Conservation (phyloP, 2,113 vertebrate species). For the Podarcis cretensis region DNA sequence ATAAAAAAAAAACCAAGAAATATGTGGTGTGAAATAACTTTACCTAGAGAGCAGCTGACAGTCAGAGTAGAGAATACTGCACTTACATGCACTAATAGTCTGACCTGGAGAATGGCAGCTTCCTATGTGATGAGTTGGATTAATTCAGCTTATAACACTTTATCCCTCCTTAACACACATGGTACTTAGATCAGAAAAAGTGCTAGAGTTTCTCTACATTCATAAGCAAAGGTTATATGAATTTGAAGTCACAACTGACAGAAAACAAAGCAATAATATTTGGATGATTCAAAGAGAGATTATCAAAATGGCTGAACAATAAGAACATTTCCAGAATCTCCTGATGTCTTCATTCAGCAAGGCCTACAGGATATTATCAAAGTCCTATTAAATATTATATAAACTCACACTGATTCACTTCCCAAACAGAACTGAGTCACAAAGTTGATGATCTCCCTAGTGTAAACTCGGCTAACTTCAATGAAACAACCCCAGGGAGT, state of each 20-base stretch:
- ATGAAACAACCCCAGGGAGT: slow-evolving; percentile 3
- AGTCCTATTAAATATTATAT: background rate
- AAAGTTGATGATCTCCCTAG: background rate
- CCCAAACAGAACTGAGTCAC: background rate
- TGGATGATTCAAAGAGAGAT: background rate
- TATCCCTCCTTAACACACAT: background rate
- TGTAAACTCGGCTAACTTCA: background rate
- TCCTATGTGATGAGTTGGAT: background rate
- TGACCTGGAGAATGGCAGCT: background rate
- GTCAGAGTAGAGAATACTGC: background rate
- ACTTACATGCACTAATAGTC: background rate
- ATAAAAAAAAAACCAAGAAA: background rate
- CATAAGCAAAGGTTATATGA: background rate
- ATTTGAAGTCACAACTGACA: slow-evolving; percentile 9
- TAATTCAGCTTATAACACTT: background rate
- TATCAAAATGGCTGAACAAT: background rate
- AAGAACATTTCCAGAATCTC: fast-evolving
- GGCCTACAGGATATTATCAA: background rate
- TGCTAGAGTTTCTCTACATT: background rate
- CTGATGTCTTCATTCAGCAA: slow-evolving; percentile 13
- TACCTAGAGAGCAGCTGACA: background rate
- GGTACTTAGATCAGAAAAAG: background rate
- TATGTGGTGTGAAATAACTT: background rate
- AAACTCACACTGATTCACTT: slow-evolving; percentile 17
- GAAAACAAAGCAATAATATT: background rate